phyloP scores from a whole-genome alignment of 2,113 vertebrate genomes.

The Ranitomeya variabilis region DNA sequence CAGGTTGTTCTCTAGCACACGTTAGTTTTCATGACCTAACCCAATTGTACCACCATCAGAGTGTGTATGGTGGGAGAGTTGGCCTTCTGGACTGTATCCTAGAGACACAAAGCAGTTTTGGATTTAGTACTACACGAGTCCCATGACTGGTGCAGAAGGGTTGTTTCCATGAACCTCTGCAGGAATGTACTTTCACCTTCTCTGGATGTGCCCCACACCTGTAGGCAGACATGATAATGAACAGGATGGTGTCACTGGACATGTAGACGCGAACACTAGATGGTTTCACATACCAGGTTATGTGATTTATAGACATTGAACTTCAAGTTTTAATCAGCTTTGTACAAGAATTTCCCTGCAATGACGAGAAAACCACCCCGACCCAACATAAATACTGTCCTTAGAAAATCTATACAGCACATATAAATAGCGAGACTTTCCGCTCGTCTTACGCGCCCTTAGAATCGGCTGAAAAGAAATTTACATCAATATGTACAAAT shows the following conservation, averaged over 20 bases:
- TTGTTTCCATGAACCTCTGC: too few relatives aligned
- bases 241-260: neutral
- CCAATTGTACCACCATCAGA: neutral
- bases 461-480: neutral
- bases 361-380: neutral
- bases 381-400: constrained; percentile 31
- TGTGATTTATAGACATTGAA: constrained; percentile 34
- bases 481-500: constrained; percentile 18
- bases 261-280: neutral
- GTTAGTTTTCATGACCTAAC: neutral
- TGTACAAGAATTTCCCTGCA: constrained; percentile 24
- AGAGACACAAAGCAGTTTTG: neutral
- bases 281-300: neutral
- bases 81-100: neutral
- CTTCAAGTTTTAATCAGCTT: constrained; percentile 28
- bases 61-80: neutral
- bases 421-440: constrained; percentile 28
- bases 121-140: too few relatives aligned
- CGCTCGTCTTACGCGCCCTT: neutral
- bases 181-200: too few relatives aligned
- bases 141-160: too few relatives aligned
- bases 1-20: neutral
- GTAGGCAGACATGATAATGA: too few relatives aligned
- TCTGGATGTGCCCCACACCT: too few relatives aligned
- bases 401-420: constrained; percentile 46